Base-by-base conservation (phyloP, 30 jellyfish, hydroid and myxozoan species). In the Mastigias papua region DNA sequence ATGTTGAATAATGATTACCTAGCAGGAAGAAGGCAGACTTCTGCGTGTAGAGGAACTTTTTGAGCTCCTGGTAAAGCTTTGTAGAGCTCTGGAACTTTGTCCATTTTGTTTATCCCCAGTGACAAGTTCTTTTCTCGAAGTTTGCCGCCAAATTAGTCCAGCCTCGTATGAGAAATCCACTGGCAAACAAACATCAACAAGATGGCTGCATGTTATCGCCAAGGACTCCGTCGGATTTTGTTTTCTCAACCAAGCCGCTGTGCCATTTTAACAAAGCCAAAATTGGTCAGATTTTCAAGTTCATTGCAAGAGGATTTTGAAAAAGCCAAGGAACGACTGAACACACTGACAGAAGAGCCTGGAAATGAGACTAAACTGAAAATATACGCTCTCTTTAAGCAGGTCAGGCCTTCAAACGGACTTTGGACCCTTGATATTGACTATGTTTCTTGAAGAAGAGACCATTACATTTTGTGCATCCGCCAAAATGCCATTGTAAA, bases 361-460 rank as follows among this genome's bases (percentile, higher is more conserved):
- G 99, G 97, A 79, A 94, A 94, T 63, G 97, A 94, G 37, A 97
- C 92, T 7, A 94, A 94, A 76, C 81, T 94, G 74, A 48, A 89
- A 67, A 80, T 94, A 2, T 94, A 94, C 76, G 99, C 95, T 0
- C 96, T 94, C 37, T 94, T 76, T 82, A 94, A 94, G 78, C 99
- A 94, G 99, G 99, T 94, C 20, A 23, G 90, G 23, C 46, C 9
- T 26, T n/a, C n/a, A n/a, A 26, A 8, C 51, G 86, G 28, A 54
- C 78, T 77, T 54, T 77, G 88, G 70, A 68, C 90, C 60, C 80
- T 22, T 8, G 30, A 67, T 7, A 20, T 69, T 31, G 8, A n/a
- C n/a, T n/a, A 5, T 9, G 0, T 8, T 5, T 60, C n/a, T 19
- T 5, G 33, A 60, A 21, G 33, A 21, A 21, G 33, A 60, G 72